phyloP scores from a whole-genome alignment of 2,888 invertebrate species.

The Syrphus vitripennis region DNA sequence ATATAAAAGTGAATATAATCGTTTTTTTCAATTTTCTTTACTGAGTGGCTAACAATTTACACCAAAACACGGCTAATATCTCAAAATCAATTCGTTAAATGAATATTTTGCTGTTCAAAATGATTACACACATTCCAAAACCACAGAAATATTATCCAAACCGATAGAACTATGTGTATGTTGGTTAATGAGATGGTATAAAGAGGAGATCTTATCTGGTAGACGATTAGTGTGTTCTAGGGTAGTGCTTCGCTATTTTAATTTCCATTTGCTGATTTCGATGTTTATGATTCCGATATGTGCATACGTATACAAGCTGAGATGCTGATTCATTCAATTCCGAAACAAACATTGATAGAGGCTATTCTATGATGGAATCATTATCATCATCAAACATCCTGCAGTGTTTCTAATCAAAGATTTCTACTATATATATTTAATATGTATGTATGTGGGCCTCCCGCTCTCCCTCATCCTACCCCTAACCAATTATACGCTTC shows the following conservation, averaged over 20 bases:
- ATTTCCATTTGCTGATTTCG: constrained; percentile 10
- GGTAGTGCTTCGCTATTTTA: neutral
- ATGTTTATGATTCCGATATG: neutral
- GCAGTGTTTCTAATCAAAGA: constrained; percentile 31
- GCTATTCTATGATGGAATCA: neutral
- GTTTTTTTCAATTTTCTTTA: too few species aligned
- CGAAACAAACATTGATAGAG: neutral
- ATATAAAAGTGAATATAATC: too few species aligned
- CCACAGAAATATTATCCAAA: neutral
- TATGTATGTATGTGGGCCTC: neutral
- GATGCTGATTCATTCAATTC: constrained; percentile 9
- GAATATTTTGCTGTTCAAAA: neutral
- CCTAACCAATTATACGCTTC: constrained; percentile 64
- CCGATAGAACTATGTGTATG: neutral
- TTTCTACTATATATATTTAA: neutral
- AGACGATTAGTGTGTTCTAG: neutral
- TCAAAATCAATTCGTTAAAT: neutral
- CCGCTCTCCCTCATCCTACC: neutral
- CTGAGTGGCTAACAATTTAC: too few species aligned
- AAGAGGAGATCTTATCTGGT: neutral
- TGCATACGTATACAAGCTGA: too few species aligned
- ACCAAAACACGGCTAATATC: too few species aligned
- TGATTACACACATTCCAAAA: neutral
- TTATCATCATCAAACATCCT: constrained; percentile 11
- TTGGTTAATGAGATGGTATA: constrained; percentile 14